These are phyloP conservation scores for Mormyrus lacerda DNA, from an alignment of 2,113 vertebrate genomes.

Conservation along the genomic window DNA sequence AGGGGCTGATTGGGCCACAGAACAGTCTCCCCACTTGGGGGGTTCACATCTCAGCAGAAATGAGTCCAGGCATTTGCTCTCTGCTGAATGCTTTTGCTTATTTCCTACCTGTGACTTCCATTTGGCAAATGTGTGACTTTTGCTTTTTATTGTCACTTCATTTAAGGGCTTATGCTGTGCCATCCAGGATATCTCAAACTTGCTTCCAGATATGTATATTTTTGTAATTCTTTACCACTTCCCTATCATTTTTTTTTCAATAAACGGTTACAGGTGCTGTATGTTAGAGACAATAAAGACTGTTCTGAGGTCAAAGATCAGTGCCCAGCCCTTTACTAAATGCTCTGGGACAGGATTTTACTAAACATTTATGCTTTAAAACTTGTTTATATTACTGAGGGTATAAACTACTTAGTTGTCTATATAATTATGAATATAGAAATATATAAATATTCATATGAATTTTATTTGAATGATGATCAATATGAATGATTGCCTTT, in stretches of 20 bases:
- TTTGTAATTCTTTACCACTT: neutral
- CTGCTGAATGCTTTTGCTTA: neutral
- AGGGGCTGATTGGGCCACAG: conserved; percentile 9
- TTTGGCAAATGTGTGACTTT: neutral
- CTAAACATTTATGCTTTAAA: conserved; percentile 14
- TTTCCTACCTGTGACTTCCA: neutral
- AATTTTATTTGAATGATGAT: conserved; percentile 13
- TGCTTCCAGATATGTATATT: neutral
- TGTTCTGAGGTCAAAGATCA: conserved; percentile 12
- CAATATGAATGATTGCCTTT: conserved; percentile 13
- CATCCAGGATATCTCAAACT: neutral
- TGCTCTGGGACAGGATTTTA: conserved; percentile 14
- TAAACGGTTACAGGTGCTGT: neutral
- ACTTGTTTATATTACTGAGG: neutral
- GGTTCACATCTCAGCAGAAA: neutral
- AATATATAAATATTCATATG: conserved; percentile 6
- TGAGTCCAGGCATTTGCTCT: neutral
- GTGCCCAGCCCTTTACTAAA: conserved; percentile 4
- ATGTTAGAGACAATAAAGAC: neutral
- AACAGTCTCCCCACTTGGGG: neutral
- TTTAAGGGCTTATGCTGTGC: neutral
- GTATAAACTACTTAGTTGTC: conserved; percentile 15
- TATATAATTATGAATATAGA: conserved; percentile 21
- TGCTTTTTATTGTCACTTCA: neutral
- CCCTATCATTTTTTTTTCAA: neutral